Percentiles rank a stretch among this genome's conserved stretches.
These are phyloP conservation scores for Drosophila subsilvestris DNA, from an alignment of 2,888 invertebrate genomes.

Conservation along the genomic window DNA sequence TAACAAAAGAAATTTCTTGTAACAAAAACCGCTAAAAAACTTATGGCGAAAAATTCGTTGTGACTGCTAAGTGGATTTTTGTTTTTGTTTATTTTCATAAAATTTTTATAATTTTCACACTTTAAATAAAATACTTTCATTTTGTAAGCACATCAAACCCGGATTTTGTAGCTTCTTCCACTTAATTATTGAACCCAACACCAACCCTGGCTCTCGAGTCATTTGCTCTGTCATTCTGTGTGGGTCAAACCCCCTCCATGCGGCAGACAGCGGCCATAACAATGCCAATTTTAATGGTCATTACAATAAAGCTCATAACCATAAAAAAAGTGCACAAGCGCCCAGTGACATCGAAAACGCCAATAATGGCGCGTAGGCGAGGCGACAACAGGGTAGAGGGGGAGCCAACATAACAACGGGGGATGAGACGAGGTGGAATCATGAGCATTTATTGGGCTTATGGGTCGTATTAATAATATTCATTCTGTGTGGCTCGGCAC, in stretches of 20 bases:
- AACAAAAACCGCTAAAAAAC: not conserved
- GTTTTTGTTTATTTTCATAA: too few species aligned
- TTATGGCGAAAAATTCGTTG: not conserved
- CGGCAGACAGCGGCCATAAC: slow-evolving; percentile 58
- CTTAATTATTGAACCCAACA: not conserved
- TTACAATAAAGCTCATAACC: slow-evolving; percentile 70
- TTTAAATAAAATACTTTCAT: too few species aligned
- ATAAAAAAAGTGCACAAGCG: slow-evolving; percentile 68
- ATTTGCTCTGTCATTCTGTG: slow-evolving; percentile 54
- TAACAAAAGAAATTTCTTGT: not conserved
- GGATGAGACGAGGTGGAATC: slow-evolving; percentile 26
- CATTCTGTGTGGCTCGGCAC: slow-evolving; percentile 29
- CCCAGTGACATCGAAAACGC: slow-evolving; percentile 35
- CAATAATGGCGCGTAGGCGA: slow-evolving; percentile 12
- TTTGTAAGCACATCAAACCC: too few species aligned
- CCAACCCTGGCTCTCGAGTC: slow-evolving; percentile 20
- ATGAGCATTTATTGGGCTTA: slow-evolving; percentile 75
- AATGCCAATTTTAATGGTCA: slow-evolving; percentile 77
- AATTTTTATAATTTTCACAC: too few species aligned
- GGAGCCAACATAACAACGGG: slow-evolving; percentile 9
- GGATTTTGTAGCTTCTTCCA: not conserved
- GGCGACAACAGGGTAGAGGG: not conserved
- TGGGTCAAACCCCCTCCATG: slow-evolving; percentile 46
- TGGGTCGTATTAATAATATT: slow-evolving; percentile 75
- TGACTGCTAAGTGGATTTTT: not conserved